A percentile compares a stretch with the other conserved stretches of the same genome.
phyloP scores from a whole-genome alignment of 2,888 invertebrate species.

The Halocaridina rubra region DNA sequence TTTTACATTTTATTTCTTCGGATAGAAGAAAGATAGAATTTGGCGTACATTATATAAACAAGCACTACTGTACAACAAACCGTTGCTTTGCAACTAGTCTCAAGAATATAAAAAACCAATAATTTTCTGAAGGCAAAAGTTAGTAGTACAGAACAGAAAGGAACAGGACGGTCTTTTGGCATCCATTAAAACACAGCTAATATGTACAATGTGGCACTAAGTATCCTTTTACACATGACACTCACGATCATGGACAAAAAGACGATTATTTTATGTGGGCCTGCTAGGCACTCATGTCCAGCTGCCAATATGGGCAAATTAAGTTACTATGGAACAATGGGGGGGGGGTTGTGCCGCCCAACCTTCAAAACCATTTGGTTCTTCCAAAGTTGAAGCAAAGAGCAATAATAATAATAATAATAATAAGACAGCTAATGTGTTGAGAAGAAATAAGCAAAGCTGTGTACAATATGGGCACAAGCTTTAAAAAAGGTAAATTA shows the following conservation, averaged over 20 bases:
- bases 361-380: conserved; percentile 46
- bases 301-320: conserved; percentile 14
- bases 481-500: conserved; percentile 18
- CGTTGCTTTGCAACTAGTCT: conserved; percentile 57
- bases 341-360: conserved; percentile 31
- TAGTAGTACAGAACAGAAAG: conserved; percentile 46
- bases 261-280: conserved; percentile 30
- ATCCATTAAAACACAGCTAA: conserved; percentile 45
- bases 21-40: conserved; percentile 56
- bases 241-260: conserved; percentile 8
- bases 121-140: conserved; percentile 33
- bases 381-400: conserved; percentile 22
- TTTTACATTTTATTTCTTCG: conserved; percentile 49
- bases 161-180: conserved; percentile 59
- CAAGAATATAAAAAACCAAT: conserved; percentile 50
- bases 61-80: conserved; percentile 57
- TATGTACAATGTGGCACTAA: conserved; percentile 58
- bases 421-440: conserved; percentile 11
- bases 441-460: conserved; percentile 25
- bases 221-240: conserved; percentile 12
- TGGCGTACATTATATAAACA: conserved; percentile 59
- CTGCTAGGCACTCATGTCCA: conserved; percentile 11
- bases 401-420: conserved; percentile 3
- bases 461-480: conserved; percentile 10
- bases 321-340: conserved; percentile 10